A percentile compares a stretch with the other conserved stretches of the same genome.
phyloP scores from a whole-genome alignment of 2,888 invertebrate genomes.

The Lepetodrilus schrolli region DNA sequence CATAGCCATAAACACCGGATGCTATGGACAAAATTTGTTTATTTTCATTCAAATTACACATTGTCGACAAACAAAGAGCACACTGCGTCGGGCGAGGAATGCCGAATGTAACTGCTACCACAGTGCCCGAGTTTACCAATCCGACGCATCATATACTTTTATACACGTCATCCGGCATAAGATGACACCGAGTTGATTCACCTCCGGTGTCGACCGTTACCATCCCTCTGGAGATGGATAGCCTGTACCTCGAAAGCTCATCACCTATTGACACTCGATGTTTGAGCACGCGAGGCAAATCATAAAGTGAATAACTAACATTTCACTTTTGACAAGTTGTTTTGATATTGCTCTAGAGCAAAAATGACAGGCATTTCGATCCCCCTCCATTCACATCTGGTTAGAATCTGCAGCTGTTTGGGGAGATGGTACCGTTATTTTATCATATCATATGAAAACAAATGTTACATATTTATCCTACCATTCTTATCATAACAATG shows the following conservation, averaged over 20 bases:
- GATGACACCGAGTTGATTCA: background rate
- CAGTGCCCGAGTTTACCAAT: conserved; percentile 2
- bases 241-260: background rate
- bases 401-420: background rate
- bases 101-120: background rate
- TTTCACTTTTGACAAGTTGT: background rate
- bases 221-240: background rate
- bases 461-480: background rate
- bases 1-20: conserved; percentile 21
- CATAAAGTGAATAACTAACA: conserved; percentile 21
- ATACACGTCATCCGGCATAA: background rate
- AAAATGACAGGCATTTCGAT: background rate
- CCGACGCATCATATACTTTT: background rate
- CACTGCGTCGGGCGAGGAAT: background rate
- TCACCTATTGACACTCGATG: background rate
- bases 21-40: conserved; percentile 29
- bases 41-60: conserved; percentile 30
- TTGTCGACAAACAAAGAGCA: conserved; percentile 11
- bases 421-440: background rate
- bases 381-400: background rate
- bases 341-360: conserved; percentile 9
- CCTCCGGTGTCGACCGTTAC: background rate
- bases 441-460: background rate
- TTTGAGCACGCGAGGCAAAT: background rate
- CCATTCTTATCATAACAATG: background rate